phyloP scores from a whole-genome alignment of 2,797 vertebrate genomes.

The Sebastes diaconus region DNA sequence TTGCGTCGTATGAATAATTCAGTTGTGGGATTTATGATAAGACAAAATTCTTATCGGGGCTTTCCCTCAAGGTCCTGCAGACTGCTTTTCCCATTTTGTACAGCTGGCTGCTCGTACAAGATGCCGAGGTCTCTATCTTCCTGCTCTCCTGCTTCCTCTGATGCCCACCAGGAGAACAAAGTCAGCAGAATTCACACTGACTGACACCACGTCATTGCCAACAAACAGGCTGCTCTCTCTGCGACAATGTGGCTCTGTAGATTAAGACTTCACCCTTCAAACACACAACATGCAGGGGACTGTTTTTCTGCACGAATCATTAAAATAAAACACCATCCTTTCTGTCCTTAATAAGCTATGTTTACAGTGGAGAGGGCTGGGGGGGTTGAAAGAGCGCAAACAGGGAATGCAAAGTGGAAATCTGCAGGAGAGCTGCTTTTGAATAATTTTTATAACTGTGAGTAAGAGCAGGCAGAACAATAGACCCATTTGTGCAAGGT shows the following conservation, averaged over 20 bases:
- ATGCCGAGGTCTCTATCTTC: conserved; percentile 61
- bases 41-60: conserved; percentile 65
- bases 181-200: conserved; percentile 55
- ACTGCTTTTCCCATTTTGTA: conserved; percentile 47
- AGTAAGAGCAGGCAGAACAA: conserved; percentile 1
- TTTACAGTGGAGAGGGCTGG: conserved; percentile 16
- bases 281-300: conserved; percentile 2
- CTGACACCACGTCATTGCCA: conserved; percentile 31
- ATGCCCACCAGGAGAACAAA: conserved; percentile 56
- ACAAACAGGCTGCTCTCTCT: conserved; percentile 29
- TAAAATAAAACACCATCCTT: conserved; percentile 16
- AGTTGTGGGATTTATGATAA: conserved; percentile 71
- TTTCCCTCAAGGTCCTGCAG: conserved; percentile 67
- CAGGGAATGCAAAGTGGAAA: conserved; percentile 9
- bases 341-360: conserved; percentile 22
- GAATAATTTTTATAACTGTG: conserved; percentile 18
- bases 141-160: conserved; percentile 37
- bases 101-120: conserved; percentile 36
- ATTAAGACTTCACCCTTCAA: conserved; percentile 57
- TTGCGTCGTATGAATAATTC: conserved; percentile 74
- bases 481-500: neutral
- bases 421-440: conserved; percentile 14
- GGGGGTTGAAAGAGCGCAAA: neutral
- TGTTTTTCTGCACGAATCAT: conserved; percentile 9
- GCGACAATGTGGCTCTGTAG: conserved; percentile 41